These are phyloP conservation scores for Maniola hyperantus DNA, from an alignment of 2,888 invertebrate species.

Conservation along the genomic window DNA sequence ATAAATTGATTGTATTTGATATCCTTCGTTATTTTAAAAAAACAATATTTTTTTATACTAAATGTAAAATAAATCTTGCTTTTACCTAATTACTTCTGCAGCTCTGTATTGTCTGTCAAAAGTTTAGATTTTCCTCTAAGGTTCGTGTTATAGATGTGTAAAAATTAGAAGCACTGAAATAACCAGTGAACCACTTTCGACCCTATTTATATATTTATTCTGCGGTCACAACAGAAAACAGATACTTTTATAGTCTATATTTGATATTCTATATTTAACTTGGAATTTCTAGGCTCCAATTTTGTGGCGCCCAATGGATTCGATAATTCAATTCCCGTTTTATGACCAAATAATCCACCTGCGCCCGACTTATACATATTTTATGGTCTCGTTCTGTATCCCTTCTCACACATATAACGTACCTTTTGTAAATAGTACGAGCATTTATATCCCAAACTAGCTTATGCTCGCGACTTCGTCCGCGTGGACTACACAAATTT, in stretches of 20 bases:
- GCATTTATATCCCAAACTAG: background rate
- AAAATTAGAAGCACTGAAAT: background rate
- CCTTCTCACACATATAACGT: slow-evolving; percentile 11
- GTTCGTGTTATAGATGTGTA: background rate
- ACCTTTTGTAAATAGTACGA: slow-evolving; percentile 3
- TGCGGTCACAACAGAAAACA: background rate
- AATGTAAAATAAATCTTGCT: no score
- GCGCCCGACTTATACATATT: slow-evolving; percentile 51
- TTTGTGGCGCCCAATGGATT: slow-evolving; percentile 1
- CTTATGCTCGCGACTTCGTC: no score
- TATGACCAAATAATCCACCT: slow-evolving; percentile 30
- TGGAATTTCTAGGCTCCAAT: background rate
- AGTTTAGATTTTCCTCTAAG: no score
- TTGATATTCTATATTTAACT: no score
- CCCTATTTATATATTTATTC: background rate
- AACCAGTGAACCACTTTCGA: background rate
- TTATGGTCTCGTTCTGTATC: slow-evolving; percentile 51
- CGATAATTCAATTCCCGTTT: slow-evolving; percentile 21
- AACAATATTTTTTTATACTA: no score
- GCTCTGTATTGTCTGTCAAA: no score
- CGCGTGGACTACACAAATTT: no score
- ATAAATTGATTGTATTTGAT: no score
- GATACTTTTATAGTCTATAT: background rate
- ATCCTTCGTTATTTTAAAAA: no score
- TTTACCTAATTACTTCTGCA: no score